Base-by-base conservation (phyloP, 2,888 invertebrate species). In the Phasia obesa region DNA sequence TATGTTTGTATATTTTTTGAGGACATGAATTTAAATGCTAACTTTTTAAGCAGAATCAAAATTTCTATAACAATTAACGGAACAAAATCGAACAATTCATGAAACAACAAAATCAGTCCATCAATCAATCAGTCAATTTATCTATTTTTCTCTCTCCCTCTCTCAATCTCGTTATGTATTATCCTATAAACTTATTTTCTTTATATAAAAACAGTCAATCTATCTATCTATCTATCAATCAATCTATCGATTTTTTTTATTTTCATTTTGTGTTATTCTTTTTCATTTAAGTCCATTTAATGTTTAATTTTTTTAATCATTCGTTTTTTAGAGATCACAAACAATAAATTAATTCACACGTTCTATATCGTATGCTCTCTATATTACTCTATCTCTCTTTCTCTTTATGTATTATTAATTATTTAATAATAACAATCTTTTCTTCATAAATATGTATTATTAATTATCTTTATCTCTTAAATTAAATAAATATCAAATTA, bases 71-170 rank as follows among this genome's bases (percentile, higher is more conserved):
- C 27, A 69, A 35, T 57, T 71, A 73, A 73, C 75, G 73, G 69
- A 70, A 67, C 75, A 69, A 75, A 75, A 79, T 79, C 79, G 75
- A 83, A 79, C 83, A 79, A 75, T 75, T 83, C 83, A 83, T 79
- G 38, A 79, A 83, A 83, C 79, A 73, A 81, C 67, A 81, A 79
- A 84, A 47, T 67, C 71, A 73, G 69, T 75, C 78, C 76, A 44
- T 75, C 79, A 79, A 47, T 75, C 74, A 75, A 65, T 81, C 79
- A 79, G 38, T 76, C 74, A 76, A 62, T 81, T 67, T 60, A 25
- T 77, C 60, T 67, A 23, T 70, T 15, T 71, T 7, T 71, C 19
- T 55, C 27, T 75, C 27, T 59, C 38, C 67, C 4, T 57, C 42
- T 51, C 35, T 60, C 69, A 53, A 53, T 60, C 25, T 57, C 7